A percentile compares a stretch with the other conserved stretches of the same genome.
Conservation (phyloP, 1,140 invertebrate species). For the Chymomyza costata region DNA sequence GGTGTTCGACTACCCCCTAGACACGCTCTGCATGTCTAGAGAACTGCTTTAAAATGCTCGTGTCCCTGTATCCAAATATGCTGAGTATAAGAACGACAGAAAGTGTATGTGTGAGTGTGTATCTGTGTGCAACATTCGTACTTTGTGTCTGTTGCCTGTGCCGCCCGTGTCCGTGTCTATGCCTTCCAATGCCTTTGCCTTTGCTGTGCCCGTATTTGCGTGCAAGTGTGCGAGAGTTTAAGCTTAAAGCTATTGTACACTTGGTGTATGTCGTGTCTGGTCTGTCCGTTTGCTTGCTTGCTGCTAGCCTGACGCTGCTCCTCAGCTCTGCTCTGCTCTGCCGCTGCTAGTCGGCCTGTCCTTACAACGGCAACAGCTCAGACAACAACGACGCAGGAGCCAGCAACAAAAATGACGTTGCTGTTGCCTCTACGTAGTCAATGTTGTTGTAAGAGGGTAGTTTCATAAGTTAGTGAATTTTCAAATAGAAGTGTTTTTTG, state of each 20-base stretch:
- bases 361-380: not conserved
- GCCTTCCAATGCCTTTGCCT: too few species aligned
- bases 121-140: constrained; percentile 16
- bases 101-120: constrained; percentile 18
- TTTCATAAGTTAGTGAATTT: too few species aligned
- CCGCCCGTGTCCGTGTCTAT: constrained; percentile 15
- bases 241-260: constrained; percentile 74
- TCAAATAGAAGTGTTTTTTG: too few species aligned
- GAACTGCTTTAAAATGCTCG: not conserved
- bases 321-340: constrained; percentile 3
- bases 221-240: constrained; percentile 67
- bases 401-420: constrained; percentile 50
- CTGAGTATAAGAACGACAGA: constrained; percentile 9
- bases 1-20: too few species aligned
- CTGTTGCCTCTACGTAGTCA: constrained; percentile 49
- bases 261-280: constrained; percentile 61
- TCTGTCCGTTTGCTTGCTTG: constrained; percentile 8
- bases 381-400: constrained; percentile 15
- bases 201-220: constrained; percentile 36
- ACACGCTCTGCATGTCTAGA: too few species aligned
- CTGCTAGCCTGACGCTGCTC: not conserved
- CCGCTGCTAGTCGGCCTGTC: constrained; percentile 47
- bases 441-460: too few species aligned
- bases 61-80: constrained; percentile 60
- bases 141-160: constrained; percentile 29